These are phyloP conservation scores for Hyles euphorbiae DNA, from an alignment of 1,140 invertebrate genomes.

Conservation along the genomic window DNA sequence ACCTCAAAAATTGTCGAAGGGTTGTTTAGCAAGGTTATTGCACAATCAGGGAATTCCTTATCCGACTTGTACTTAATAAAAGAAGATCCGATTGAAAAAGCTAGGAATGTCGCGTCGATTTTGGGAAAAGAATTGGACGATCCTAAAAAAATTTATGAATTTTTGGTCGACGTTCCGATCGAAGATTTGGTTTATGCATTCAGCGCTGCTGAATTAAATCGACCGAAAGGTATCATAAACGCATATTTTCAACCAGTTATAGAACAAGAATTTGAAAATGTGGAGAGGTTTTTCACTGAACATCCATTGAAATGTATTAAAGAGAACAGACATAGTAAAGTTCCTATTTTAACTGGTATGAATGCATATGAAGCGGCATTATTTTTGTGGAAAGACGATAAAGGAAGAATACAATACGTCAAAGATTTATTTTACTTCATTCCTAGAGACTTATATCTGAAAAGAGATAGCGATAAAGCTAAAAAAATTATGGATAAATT, in stretches of 20 bases:
- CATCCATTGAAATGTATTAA: conserved; percentile 46
- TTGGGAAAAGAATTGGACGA: conserved; percentile 63
- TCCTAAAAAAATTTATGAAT: conserved; percentile 49
- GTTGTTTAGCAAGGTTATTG: conserved; percentile 66
- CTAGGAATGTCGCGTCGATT: conserved; percentile 41
- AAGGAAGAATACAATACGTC: conserved; percentile 43
- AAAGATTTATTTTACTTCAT: conserved; percentile 58
- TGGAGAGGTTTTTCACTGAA: conserved; percentile 58
- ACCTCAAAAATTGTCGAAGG: conserved; percentile 80
- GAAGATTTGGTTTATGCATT: conserved; percentile 58
- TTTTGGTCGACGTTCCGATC: conserved; percentile 60
- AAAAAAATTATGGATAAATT: conserved; percentile 47
- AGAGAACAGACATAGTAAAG: conserved; percentile 69
- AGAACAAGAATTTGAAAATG: conserved; percentile 57
- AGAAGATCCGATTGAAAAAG: conserved; percentile 51
- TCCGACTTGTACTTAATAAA: conserved; percentile 73
- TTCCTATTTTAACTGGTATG: conserved; percentile 78
- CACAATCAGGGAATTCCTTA: conserved; percentile 79
- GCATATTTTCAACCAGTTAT: conserved; percentile 55
- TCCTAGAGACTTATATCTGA: conserved; percentile 38
- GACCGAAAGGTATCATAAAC: conserved; percentile 36
- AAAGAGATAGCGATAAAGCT: conserved; percentile 23
- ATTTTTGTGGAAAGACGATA: conserved; percentile 45
- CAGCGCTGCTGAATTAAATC: conserved; percentile 38
- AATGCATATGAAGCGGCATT: conserved; percentile 76